Evolutionary conservation across 1,140 invertebrate genomes (phyloP).

Genomic region (Panagrolaimus sp.): DNA sequence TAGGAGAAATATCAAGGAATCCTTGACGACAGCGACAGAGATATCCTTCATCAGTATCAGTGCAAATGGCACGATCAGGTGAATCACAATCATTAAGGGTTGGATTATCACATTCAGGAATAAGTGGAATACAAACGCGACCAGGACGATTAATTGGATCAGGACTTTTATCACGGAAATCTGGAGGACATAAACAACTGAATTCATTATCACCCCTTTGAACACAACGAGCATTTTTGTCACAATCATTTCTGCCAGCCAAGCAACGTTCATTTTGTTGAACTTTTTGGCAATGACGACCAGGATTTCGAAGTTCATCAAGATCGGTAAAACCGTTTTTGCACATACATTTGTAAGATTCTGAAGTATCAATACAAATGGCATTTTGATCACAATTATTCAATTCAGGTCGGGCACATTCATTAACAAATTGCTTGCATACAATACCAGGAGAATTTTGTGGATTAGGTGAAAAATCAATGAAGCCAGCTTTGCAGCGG

Average conservation of each 20-base stretch:
- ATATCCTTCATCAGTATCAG: conserved; percentile 56
- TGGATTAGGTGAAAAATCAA: conserved; percentile 57
- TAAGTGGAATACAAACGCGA: conserved; percentile 55
- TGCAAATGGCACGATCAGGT: conserved; percentile 53
- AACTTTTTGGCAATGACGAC: conserved; percentile 51
- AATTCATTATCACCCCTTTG: conserved; percentile 45
- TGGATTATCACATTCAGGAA: conserved; percentile 58
- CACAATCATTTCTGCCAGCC: conserved; percentile 49
- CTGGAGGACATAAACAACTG: conserved; percentile 49
- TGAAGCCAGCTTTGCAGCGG: conserved; percentile 59
- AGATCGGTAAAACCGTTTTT: conserved; percentile 55
- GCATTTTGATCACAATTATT: conserved; percentile 56
- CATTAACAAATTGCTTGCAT: conserved; percentile 50
- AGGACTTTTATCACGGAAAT: conserved; percentile 51
- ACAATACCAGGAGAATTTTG: conserved; percentile 45
- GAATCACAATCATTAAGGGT: conserved; percentile 57
- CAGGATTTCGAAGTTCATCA: conserved; percentile 56
- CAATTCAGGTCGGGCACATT: conserved; percentile 36
- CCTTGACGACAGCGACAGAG: conserved; percentile 49
- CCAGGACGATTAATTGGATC: conserved; percentile 43
- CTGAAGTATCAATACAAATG: conserved; percentile 51
- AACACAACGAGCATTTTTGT: conserved; percentile 53
- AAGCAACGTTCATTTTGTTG: conserved; percentile 50
- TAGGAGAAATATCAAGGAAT: conserved; percentile 57
- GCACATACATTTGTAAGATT: conserved; percentile 54